Conservation (phyloP, 1,140 invertebrate species). For the Cydia amplana region DNA sequence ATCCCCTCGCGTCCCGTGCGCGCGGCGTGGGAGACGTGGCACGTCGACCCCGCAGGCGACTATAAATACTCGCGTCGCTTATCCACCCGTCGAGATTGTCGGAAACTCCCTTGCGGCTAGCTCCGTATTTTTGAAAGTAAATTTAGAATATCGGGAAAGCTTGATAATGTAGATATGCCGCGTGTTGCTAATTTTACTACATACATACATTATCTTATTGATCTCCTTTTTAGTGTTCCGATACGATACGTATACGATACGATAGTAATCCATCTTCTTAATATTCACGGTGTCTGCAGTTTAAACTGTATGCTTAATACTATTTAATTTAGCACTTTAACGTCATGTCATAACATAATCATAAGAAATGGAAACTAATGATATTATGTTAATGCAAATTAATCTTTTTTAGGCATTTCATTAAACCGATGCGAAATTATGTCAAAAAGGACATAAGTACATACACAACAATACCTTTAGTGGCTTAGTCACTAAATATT, state of each 20-base stretch:
- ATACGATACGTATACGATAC: too few relatives aligned
- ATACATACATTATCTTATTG: too few relatives aligned
- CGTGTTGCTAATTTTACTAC: background rate
- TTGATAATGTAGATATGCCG: background rate
- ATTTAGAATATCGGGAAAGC: conserved; percentile 24
- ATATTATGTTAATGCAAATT: too few relatives aligned
- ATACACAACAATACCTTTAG: background rate
- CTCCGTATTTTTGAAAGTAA: conserved; percentile 29
- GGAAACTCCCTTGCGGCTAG: conserved; percentile 31
- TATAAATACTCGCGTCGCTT: conserved; percentile 70
- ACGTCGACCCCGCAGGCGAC: conserved; percentile 72
- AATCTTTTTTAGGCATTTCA: background rate
- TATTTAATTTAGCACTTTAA: too few relatives aligned
- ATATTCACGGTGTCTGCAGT: too few relatives aligned
- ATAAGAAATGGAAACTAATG: too few relatives aligned
- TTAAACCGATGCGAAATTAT: background rate
- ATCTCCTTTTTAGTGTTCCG: too few relatives aligned
- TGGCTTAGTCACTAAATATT: background rate
- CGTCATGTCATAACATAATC: too few relatives aligned
- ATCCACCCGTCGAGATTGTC: conserved; percentile 54
- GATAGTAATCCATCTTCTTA: too few relatives aligned
- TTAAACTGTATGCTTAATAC: too few relatives aligned
- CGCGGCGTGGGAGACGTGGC: conserved; percentile 68
- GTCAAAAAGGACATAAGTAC: background rate
- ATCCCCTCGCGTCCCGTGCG: conserved; percentile 49